Evolutionary conservation across 1,140 invertebrate genomes (phyloP), one percentile per base, ranked within the genome.

Genomic region (Chymomyza costata): DNA sequence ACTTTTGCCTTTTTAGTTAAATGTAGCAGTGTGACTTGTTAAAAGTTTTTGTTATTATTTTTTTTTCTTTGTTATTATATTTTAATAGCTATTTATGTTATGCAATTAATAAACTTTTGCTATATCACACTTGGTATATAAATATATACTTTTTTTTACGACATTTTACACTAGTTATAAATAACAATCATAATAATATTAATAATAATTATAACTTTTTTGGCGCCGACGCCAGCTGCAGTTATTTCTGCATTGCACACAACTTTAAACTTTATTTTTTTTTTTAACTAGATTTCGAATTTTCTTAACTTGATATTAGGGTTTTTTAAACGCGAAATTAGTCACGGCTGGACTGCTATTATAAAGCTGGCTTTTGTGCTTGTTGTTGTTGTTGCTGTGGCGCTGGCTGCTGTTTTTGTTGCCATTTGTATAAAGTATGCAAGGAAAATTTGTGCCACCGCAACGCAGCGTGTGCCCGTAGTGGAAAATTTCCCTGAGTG

Each of bases 311-410:
- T 32, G 19, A 16, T 35, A 41, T 32, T 43, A 30, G n/a, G n/a
- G n/a, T n/a, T n/a, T 40, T 31, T 19, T 50, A 35, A 18, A 44
- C 39, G 6, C 11, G 14, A 28, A 19, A 35, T 32, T 43, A 45
- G 62, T 64, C 60, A 64, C 60, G 60, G 60, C 25, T 40, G 31
- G 60, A 44, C 32, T 41, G 51, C 13, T 55, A 44, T 6, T 41
- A n/a, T n/a, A n/a, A n/a, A n/a, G n/a, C n/a, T n/a, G n/a, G 17
- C 18, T 38, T 17, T 15, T 41, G 15, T 16, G 43, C 15, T 25
- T 28, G 40, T 21, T 52, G 41, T 6, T 48, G 44, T 17, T 58
- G 64, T 46, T 44, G 52, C 32, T 44, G 38, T 15, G 39, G 59
- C 40, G 57, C 39, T 48, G 41, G 41, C 50, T 66, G 62, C 2